These are phyloP conservation scores for Nephrotoma guestfalica DNA, from an alignment of 2,888 invertebrate genomes.

Conservation along the genomic window DNA sequence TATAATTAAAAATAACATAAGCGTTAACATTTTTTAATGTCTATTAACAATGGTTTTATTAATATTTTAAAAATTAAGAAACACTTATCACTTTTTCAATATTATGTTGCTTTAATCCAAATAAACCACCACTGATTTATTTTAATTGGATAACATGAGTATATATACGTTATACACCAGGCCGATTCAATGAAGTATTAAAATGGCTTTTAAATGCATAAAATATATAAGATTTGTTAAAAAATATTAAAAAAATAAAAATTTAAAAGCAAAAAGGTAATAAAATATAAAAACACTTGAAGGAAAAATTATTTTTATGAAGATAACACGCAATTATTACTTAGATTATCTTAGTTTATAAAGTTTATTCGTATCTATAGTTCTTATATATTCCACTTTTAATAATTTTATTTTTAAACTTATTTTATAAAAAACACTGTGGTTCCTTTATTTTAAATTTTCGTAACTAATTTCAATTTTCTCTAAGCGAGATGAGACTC, in stretches of 20 bases:
- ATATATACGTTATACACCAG: background rate
- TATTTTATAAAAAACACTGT: background rate
- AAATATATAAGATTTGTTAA: background rate
- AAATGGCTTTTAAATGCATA: background rate
- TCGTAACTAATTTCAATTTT: background rate
- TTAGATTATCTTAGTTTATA: background rate
- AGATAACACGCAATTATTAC: background rate
- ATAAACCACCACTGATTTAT: background rate
- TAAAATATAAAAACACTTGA: background rate
- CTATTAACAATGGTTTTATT: background rate
- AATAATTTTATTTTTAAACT: background rate
- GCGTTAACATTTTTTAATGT: background rate
- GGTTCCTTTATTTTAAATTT: background rate
- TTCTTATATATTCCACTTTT: background rate
- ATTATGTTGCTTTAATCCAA: background rate
- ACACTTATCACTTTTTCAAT: background rate
- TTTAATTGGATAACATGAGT: background rate
- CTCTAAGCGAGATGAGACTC: background rate
- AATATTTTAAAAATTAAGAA: background rate
- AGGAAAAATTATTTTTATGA: background rate
- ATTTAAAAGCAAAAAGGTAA: background rate
- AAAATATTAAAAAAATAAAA: background rate
- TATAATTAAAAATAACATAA: background rate
- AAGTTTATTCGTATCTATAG: background rate
- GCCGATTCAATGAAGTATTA: background rate